Conservation (phyloP, 1,140 invertebrate genomes). For the Scaptomyza graminum region DNA sequence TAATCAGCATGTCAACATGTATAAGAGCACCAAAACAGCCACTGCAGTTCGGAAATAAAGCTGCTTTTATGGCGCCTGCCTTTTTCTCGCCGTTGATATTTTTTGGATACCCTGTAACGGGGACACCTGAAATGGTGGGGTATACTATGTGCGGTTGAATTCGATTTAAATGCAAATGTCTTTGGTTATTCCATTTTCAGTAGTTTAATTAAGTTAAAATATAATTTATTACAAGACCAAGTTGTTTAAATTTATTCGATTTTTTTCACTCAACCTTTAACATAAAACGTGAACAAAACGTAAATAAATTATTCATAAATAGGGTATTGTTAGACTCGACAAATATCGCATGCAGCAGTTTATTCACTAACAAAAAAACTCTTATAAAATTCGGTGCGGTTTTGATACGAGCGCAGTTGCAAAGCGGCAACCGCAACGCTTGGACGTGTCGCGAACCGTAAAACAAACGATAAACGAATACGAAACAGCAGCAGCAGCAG, state of each 20-base stretch:
- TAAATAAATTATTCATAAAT: background rate
- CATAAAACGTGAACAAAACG: background rate
- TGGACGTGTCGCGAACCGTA: constrained; percentile 65
- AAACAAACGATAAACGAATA: constrained; percentile 34
- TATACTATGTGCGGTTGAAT: background rate
- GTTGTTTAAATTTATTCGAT: background rate
- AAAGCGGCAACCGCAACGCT: constrained; percentile 61
- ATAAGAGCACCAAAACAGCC: constrained; percentile 38
- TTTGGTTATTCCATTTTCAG: too few species aligned
- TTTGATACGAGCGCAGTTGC: constrained; percentile 66
- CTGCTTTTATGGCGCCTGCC: constrained; percentile 19
- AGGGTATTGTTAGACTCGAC: constrained; percentile 19
- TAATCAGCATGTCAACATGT: constrained; percentile 36
- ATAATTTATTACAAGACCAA: too few species aligned
- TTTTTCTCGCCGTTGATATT: constrained; percentile 21
- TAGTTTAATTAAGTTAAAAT: too few species aligned
- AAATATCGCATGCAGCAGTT: constrained; percentile 1
- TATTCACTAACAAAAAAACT: constrained; percentile 38
- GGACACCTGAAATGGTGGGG: background rate
- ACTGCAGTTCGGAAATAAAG: constrained; percentile 19
- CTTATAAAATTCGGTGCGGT: constrained; percentile 74
- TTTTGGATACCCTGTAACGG: constrained; percentile 12
- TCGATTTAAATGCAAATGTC: background rate
- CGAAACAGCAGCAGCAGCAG: constrained; percentile 23
- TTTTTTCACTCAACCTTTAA: background rate